phyloP scores from a whole-genome alignment of 2,888 invertebrate genomes.

The Coremacera marginata region DNA sequence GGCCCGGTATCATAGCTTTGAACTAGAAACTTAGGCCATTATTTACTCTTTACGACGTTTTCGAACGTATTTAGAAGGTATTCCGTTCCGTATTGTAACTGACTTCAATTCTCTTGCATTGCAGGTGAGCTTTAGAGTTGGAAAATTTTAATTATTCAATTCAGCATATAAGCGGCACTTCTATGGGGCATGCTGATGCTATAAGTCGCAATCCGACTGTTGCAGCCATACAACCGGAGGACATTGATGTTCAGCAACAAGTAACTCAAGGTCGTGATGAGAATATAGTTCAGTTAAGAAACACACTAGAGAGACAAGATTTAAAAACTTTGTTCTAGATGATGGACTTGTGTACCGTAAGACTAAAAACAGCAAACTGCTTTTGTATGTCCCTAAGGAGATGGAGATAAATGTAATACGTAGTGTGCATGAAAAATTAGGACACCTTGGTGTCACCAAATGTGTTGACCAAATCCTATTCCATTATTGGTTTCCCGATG shows the following conservation, averaged over 20 bases:
- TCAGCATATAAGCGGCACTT: neutral
- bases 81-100: slow-evolving; percentile 10
- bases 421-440: slow-evolving; percentile 18
- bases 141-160: slow-evolving; percentile 20
- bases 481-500: slow-evolving; percentile 14
- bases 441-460: slow-evolving; percentile 1
- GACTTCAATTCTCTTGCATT: slow-evolving; percentile 33
- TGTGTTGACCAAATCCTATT: neutral
- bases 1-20: neutral
- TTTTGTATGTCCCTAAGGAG: slow-evolving; percentile 17
- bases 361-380: neutral
- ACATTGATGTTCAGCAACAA: neutral
- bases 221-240: neutral
- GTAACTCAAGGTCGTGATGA: neutral
- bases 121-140: slow-evolving; percentile 29
- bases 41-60: neutral
- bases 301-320: neutral
- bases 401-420: slow-evolving; percentile 21
- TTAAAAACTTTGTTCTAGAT: neutral
- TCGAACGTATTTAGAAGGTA: slow-evolving; percentile 13
- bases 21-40: neutral
- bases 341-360: slow-evolving; percentile 16
- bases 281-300: neutral
- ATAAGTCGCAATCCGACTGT: neutral
- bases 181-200: slow-evolving; percentile 9